Evolutionary conservation across 1,140 invertebrate genomes (phyloP).

Genomic region (Sipha flava): DNA sequence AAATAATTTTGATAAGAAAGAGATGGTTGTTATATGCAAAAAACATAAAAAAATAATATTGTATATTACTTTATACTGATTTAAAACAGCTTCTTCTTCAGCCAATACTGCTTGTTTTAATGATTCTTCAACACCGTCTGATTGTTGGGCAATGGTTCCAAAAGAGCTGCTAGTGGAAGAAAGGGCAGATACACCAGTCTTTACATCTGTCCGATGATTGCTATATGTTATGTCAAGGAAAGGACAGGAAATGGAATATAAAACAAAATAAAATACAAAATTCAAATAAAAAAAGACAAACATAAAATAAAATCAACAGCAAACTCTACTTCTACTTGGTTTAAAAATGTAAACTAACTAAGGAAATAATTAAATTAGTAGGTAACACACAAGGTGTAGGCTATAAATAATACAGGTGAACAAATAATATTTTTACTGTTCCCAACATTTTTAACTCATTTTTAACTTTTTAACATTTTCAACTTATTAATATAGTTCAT

Average conservation of each 20-base stretch:
- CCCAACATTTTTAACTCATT: too few species aligned
- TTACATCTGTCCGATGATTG: conserved; percentile 78
- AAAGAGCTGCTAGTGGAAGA: conserved; percentile 80
- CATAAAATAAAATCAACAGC: neutral
- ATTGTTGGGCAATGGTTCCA: conserved; percentile 60
- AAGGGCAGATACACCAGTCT: conserved; percentile 79
- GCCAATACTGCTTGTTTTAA: conserved; percentile 78
- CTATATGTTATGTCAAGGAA: conserved; percentile 36
- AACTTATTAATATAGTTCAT: too few species aligned
- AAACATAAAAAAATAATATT: neutral
- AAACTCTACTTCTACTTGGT: neutral
- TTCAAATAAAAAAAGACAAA: conserved; percentile 25
- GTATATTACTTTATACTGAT: conserved; percentile 77
- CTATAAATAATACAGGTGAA: neutral
- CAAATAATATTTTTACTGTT: neutral
- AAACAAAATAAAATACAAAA: conserved; percentile 34
- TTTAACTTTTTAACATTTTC: too few species aligned
- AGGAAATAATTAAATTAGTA: neutral
- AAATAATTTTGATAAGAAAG: neutral
- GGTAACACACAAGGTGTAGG: neutral
- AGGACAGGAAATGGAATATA: conserved; percentile 34
- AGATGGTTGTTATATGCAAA: too few species aligned
- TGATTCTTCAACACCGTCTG: conserved; percentile 71
- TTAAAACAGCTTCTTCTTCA: conserved; percentile 90
- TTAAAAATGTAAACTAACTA: neutral